Evolutionary conservation across 2,888 invertebrate genomes (phyloP).

Genomic region (Nephrotoma appendiculata): DNA sequence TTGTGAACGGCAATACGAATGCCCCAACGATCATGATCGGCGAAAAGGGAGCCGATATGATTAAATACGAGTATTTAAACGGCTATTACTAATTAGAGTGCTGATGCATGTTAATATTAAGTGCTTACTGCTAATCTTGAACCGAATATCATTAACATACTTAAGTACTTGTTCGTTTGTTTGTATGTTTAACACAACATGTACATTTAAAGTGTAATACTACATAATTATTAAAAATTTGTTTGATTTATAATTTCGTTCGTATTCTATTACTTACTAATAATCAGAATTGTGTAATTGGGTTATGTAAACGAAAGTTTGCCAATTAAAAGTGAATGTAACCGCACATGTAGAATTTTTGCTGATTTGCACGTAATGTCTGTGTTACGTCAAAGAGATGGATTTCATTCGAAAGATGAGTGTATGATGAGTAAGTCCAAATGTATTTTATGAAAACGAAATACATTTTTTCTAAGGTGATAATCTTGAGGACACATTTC

Average conservation of each 20-base stretch:
- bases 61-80: conserved; percentile 50
- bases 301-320: background rate
- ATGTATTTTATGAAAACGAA: no score
- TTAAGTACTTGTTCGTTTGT: background rate
- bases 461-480: no score
- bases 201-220: background rate
- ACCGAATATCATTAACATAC: background rate
- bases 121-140: background rate
- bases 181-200: background rate
- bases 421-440: no score
- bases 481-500: no score
- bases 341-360: background rate
- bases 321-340: background rate
- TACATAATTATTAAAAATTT: background rate
- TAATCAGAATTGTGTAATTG: background rate
- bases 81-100: background rate
- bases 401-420: background rate
- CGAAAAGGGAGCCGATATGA: conserved; percentile 69
- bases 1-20: conserved; percentile 67
- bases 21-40: conserved; percentile 74
- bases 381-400: background rate
- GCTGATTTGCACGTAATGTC: background rate
- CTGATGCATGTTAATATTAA: background rate
- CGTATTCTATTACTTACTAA: background rate
- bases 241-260: background rate